These are phyloP conservation scores for Thunnus thynnus DNA, from an alignment of 2,113 vertebrate species.

Conservation along the genomic window DNA sequence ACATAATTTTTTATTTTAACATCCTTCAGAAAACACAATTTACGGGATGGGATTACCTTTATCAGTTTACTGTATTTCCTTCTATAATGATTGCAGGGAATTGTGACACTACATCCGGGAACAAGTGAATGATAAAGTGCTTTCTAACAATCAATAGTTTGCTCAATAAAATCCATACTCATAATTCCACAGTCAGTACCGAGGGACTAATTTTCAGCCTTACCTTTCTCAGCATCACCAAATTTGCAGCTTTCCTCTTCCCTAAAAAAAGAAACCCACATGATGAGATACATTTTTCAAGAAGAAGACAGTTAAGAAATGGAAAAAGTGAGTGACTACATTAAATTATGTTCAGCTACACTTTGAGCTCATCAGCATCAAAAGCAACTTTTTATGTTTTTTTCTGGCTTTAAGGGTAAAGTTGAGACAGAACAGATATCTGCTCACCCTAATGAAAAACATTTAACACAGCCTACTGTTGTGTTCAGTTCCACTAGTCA, in stretches of 20 bases:
- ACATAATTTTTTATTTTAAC: background rate
- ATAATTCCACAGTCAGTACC: background rate
- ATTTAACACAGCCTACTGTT: background rate
- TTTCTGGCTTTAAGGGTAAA: background rate
- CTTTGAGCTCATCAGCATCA: background rate
- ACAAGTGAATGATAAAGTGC: background rate
- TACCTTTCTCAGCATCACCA: constrained; percentile 76
- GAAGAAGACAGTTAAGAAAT: background rate
- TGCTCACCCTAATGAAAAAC: no score
- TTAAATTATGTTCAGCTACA: no score
- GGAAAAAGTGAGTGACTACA: background rate
- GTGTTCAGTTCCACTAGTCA: background rate
- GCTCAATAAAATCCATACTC: background rate
- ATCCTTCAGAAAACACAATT: background rate
- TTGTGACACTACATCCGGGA: background rate
- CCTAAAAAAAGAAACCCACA: constrained; percentile 31
- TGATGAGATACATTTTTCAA: background rate
- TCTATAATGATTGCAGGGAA: background rate
- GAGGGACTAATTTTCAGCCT: background rate
- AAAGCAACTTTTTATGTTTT: background rate
- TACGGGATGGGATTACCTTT: background rate
- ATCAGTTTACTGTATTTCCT: background rate
- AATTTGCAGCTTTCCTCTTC: constrained; percentile 15
- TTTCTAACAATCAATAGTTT: background rate
- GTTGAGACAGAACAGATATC: background rate